phyloP scores from a whole-genome alignment of 2,888 invertebrate genomes.

The Drosophila mercatorum region DNA sequence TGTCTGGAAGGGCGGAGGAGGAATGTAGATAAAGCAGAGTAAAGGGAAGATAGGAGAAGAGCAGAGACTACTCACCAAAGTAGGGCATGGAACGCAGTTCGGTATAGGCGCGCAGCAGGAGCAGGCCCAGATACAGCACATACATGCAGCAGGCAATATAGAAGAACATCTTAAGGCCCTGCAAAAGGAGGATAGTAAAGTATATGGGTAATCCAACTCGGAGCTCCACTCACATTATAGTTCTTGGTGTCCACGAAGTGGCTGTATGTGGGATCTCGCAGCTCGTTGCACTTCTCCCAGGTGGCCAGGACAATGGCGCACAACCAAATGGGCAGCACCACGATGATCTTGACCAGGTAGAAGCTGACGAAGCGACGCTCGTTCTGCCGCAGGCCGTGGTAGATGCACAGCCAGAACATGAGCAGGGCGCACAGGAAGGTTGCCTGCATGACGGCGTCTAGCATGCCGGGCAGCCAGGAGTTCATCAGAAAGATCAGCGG shows the following conservation, averaged over 20 bases:
- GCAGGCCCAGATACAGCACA: constrained; percentile 92
- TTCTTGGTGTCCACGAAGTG: constrained; percentile 93
- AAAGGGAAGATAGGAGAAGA: neutral
- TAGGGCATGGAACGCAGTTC: constrained; percentile 98
- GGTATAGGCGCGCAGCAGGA: constrained; percentile 95
- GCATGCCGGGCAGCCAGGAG: constrained; percentile 95
- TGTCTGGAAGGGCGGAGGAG: constrained; percentile 86
- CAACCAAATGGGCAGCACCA: constrained; percentile 94
- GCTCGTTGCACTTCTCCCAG: constrained; percentile 95
- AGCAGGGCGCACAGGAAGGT: constrained; percentile 94
- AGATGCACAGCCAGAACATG: constrained; percentile 97
- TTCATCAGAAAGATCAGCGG: constrained; percentile 95
- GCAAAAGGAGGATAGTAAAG: constrained; percentile 79
- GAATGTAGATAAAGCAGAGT: neutral
- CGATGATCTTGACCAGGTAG: constrained; percentile 94
- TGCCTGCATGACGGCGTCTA: constrained; percentile 95
- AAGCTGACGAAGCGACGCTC: constrained; percentile 94
- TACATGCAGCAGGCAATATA: constrained; percentile 93
- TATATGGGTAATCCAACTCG: no score
- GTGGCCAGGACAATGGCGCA: constrained; percentile 93
- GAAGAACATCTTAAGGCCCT: constrained; percentile 96
- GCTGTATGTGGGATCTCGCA: constrained; percentile 96
- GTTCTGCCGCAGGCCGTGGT: constrained; percentile 97
- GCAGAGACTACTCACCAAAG: constrained; percentile 90
- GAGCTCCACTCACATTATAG: constrained; percentile 88